Evolutionary conservation across 1,140 invertebrate genomes (phyloP).

Genomic region (Drosophila suzukii): DNA sequence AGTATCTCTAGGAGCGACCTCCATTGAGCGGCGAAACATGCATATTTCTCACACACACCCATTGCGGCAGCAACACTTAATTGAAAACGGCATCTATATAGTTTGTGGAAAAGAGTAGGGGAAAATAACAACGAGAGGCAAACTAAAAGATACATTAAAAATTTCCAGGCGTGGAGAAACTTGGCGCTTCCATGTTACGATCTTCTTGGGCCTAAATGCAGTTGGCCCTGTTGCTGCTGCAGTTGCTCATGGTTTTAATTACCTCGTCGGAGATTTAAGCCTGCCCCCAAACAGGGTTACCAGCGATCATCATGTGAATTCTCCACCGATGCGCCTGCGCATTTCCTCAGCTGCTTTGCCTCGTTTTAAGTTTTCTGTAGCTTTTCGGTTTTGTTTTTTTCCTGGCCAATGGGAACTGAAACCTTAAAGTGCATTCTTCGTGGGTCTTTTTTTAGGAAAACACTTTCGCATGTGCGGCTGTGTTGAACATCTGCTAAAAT

Average conservation of each 20-base stretch:
- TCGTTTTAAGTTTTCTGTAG: slow-evolving; percentile 5
- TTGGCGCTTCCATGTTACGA: slow-evolving; percentile 61
- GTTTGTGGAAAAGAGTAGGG: not conserved
- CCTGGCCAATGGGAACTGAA: slow-evolving; percentile 27
- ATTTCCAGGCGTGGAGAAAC: slow-evolving; percentile 67
- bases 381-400: slow-evolving; percentile 26
- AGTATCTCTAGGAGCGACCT: slow-evolving; percentile 43
- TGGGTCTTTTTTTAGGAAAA: slow-evolving; percentile 21
- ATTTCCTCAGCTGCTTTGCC: slow-evolving; percentile 39
- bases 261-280: slow-evolving; percentile 33
- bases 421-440: slow-evolving; percentile 56
- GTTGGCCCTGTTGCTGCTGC: slow-evolving; percentile 15
- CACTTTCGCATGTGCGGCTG: slow-evolving; percentile 39
- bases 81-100: slow-evolving; percentile 54
- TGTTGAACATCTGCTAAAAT: slow-evolving; percentile 58
- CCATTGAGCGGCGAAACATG: slow-evolving; percentile 53
- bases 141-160: slow-evolving; percentile 60
- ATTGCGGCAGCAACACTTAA: slow-evolving; percentile 40
- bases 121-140: slow-evolving; percentile 20
- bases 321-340: slow-evolving; percentile 40
- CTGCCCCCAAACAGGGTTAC: slow-evolving; percentile 41
- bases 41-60: slow-evolving; percentile 58
- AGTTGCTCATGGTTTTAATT: slow-evolving; percentile 53
- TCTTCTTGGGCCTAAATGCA: slow-evolving; percentile 55
- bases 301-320: slow-evolving; percentile 58